These are phyloP conservation scores for Cheilosia scutellata DNA, from an alignment of 2,888 invertebrate genomes.

Conservation along the genomic window DNA sequence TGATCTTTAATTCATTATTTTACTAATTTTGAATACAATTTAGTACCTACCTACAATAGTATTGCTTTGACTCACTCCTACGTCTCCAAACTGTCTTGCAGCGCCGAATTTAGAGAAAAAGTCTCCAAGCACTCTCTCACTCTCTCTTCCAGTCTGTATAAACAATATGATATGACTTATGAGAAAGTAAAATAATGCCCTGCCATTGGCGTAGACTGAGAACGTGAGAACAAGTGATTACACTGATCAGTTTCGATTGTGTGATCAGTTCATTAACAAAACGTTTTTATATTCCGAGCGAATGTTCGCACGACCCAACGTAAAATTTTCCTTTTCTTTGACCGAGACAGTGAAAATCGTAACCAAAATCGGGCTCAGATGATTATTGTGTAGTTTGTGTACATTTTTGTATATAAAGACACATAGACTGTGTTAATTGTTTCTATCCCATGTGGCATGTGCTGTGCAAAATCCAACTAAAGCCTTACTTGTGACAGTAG, in stretches of 20 bases:
- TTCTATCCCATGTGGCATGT: slow-evolving; percentile 33
- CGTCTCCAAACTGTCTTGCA: too few relatives aligned
- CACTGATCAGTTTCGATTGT: slow-evolving; percentile 45
- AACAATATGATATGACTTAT: neutral
- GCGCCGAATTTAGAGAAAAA: neutral
- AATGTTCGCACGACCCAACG: slow-evolving; percentile 28
- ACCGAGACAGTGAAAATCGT: slow-evolving; percentile 5
- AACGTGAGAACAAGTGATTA: slow-evolving; percentile 22
- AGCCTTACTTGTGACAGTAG: slow-evolving; percentile 30
- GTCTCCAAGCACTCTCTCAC: slow-evolving; percentile 19
- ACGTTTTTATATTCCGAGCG: slow-evolving; percentile 6
- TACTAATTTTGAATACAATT: too few relatives aligned
- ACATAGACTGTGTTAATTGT: slow-evolving; percentile 3
- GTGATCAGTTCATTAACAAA: slow-evolving; percentile 21
- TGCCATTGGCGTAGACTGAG: neutral
- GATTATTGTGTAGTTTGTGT: neutral
- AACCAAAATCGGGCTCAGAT: neutral
- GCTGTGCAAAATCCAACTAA: neutral
- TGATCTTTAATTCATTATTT: too few relatives aligned
- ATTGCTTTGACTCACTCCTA: too few relatives aligned
- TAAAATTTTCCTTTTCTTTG: slow-evolving; percentile 18
- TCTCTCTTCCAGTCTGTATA: neutral
- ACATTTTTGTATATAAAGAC: neutral
- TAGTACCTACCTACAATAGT: too few relatives aligned
- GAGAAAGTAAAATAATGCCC: neutral